A percentile compares a stretch with the other conserved stretches of the same genome.
phyloP scores from a whole-genome alignment of 2,113 vertebrate species.

The Oceanites oceanicus region DNA sequence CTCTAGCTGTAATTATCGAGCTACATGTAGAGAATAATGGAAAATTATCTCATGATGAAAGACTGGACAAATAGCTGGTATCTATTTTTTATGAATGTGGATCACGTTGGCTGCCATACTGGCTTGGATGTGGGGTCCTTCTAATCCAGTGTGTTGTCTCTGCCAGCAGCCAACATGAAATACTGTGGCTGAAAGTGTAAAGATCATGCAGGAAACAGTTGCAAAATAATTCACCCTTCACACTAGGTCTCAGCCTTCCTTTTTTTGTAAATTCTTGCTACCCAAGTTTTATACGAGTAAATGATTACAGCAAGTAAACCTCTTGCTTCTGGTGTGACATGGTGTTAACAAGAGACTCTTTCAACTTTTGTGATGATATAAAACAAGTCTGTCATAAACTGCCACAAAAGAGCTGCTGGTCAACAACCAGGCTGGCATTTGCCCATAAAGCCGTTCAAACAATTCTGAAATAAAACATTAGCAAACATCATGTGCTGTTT shows the following conservation, averaged over 20 bases:
- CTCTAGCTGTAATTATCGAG: neutral
- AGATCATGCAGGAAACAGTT: neutral
- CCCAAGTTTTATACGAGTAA: neutral
- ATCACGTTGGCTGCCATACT: neutral
- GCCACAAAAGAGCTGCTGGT: neutral
- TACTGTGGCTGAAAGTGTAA: neutral
- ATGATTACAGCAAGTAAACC: neutral
- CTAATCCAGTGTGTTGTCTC: neutral
- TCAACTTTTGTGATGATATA: neutral
- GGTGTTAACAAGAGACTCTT: conserved; percentile 6
- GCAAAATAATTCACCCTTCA: neutral
- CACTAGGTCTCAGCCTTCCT: neutral
- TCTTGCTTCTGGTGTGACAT: neutral
- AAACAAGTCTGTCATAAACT: neutral
- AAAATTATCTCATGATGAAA: neutral
- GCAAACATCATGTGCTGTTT: neutral
- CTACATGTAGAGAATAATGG: neutral
- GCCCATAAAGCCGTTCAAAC: accelerated
- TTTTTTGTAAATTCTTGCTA: neutral
- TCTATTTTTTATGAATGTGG: neutral
- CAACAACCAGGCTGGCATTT: neutral
- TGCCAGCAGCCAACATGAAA: neutral
- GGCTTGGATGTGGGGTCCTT: neutral
- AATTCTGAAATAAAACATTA: neutral
- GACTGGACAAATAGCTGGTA: neutral